Percentiles rank a stretch among this genome's conserved stretches.
Conservation (phyloP, 2,888 invertebrate genomes). For the Drepanosiphum platanoidis region DNA sequence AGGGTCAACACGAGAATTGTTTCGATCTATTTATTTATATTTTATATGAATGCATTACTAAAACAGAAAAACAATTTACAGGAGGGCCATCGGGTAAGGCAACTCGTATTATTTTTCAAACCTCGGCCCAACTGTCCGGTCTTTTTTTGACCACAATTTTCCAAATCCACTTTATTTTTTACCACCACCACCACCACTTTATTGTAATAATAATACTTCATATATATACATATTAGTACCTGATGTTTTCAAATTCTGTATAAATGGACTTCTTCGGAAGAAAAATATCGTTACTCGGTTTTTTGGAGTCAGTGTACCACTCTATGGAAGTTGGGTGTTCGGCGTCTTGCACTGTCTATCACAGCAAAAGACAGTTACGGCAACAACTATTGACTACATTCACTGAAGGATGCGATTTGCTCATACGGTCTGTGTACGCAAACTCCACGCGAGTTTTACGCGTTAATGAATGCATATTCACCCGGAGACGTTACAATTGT, state of each 20-base stretch:
- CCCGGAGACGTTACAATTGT: conserved; percentile 14
- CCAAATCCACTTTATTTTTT: no score
- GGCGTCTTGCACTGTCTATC: not conserved
- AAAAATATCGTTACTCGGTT: not conserved
- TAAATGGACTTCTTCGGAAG: not conserved
- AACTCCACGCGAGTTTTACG: not conserved
- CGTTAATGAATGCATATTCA: not conserved
- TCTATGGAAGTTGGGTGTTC: not conserved
- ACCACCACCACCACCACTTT: not conserved
- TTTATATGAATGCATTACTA: not conserved
- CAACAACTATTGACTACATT: not conserved
- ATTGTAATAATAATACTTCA: not conserved
- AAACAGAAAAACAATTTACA: not conserved
- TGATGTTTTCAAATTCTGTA: not conserved
- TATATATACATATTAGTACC: not conserved
- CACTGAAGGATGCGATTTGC: not conserved
- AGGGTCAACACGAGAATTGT: not conserved
- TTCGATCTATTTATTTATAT: not conserved
- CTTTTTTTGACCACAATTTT: not conserved
- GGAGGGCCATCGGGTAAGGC: conserved; percentile 44
- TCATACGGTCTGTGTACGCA: not conserved
- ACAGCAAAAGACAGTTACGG: not conserved
- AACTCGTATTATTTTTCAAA: conserved; percentile 50
- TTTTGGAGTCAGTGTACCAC: not conserved
- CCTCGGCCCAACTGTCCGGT: conserved; percentile 43